A percentile compares a stretch with the other conserved stretches of the same genome.
Conservation (phyloP, 1,140 invertebrate species). For the Pogonus chalceus region DNA sequence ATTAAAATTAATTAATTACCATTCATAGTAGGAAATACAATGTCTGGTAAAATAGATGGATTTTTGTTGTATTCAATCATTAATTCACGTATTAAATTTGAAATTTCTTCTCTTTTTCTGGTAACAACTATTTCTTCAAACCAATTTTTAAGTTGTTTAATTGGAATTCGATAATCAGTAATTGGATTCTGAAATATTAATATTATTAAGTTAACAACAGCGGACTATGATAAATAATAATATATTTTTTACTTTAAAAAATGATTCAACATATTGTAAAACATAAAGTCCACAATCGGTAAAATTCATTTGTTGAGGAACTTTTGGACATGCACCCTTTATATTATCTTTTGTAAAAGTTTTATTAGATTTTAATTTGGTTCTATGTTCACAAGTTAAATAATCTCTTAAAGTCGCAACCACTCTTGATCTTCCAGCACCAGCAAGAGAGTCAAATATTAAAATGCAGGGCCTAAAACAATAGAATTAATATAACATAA, state of each 20-base stretch:
- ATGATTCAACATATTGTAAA: slow-evolving; percentile 91
- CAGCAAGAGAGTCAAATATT: slow-evolving; percentile 87
- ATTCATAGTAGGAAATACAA: slow-evolving; percentile 53
- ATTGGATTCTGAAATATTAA: slow-evolving; percentile 53
- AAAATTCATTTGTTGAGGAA: slow-evolving; percentile 94
- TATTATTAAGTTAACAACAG: slow-evolving; percentile 11
- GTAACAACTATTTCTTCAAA: slow-evolving; percentile 69
- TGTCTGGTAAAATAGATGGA: slow-evolving; percentile 47
- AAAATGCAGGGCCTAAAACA: slow-evolving; percentile 76
- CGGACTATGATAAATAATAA: slow-evolving; percentile 5
- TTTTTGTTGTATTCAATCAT: slow-evolving; percentile 53
- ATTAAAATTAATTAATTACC: slow-evolving; percentile 31
- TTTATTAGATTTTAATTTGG: slow-evolving; percentile 55
- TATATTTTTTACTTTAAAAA: slow-evolving; percentile 64
- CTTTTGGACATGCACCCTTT: slow-evolving; percentile 73
- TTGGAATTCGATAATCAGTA: slow-evolving; percentile 60
- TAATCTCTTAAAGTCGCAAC: slow-evolving; percentile 83
- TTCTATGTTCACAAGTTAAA: slow-evolving; percentile 78
- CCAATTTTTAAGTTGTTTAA: slow-evolving; percentile 65
- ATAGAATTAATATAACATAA: slow-evolving; percentile 17
- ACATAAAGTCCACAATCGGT: slow-evolving; percentile 95
- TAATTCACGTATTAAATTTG: slow-evolving; percentile 56
- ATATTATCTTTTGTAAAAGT: slow-evolving; percentile 70
- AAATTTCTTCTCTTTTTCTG: slow-evolving; percentile 67
- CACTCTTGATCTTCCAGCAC: slow-evolving; percentile 66